Evolutionary conservation across 2,888 invertebrate species (phyloP).

Genomic region (Glomeris marginata): DNA sequence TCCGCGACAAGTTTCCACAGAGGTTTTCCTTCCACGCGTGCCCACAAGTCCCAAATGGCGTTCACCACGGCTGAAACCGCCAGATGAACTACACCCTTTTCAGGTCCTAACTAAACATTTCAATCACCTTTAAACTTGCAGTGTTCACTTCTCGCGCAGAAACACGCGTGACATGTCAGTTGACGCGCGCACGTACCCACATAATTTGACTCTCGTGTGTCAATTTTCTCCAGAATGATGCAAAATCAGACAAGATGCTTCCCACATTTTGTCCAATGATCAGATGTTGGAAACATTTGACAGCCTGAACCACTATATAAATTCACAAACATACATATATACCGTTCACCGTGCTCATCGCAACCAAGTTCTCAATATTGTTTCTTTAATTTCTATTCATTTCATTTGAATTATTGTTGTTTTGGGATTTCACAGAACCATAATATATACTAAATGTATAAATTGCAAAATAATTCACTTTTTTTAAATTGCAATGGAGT

Average conservation of each 20-base stretch:
- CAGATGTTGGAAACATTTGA: constrained; percentile 51
- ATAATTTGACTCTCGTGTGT: constrained; percentile 78
- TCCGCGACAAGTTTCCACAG: constrained; percentile 72
- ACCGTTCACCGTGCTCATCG: no score
- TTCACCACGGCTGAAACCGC: constrained; percentile 79
- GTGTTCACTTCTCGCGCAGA: no score
- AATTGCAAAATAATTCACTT: no score
- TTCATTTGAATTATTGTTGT: no score
- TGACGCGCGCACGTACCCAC: constrained; percentile 48
- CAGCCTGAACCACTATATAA: constrained; percentile 50
- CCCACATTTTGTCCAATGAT: constrained; percentile 48
- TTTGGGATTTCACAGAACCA: no score
- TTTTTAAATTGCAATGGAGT: no score
- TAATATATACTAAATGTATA: no score
- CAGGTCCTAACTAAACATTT: constrained; percentile 75
- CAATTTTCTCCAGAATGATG: constrained; percentile 58
- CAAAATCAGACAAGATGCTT: constrained; percentile 63
- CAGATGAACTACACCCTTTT: constrained; percentile 76
- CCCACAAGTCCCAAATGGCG: constrained; percentile 86
- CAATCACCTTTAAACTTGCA: no score
- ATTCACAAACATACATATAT: neutral
- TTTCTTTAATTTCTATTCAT: no score
- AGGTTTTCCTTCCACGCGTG: constrained; percentile 63
- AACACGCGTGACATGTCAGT: constrained; percentile 1
- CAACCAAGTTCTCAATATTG: no score